phyloP scores from a whole-genome alignment of 2,888 invertebrate species.

The Portevinia maculata region DNA sequence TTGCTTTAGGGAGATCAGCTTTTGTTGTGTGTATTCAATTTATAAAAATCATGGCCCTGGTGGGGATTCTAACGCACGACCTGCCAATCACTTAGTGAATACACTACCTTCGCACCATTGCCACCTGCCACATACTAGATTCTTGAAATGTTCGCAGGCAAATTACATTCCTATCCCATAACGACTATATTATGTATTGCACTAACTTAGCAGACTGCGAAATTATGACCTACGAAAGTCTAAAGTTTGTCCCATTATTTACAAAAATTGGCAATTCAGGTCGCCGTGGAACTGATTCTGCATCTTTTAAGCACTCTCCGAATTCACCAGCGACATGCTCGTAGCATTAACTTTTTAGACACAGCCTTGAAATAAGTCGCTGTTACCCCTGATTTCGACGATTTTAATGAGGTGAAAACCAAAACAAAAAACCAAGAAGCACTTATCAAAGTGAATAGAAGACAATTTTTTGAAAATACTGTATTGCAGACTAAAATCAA shows the following conservation, averaged over 20 bases:
- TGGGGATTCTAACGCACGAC: no score
- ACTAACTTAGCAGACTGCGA: neutral
- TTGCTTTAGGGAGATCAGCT: no score
- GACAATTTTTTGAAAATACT: neutral
- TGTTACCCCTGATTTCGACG: neutral
- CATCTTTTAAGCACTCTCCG: constrained; percentile 2
- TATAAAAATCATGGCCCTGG: no score
- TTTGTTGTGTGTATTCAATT: no score
- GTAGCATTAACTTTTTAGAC: neutral
- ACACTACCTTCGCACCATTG: no score
- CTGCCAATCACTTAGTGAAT: no score
- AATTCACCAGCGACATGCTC: neutral
- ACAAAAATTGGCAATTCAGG: no score
- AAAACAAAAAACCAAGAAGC: no score
- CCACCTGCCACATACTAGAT: no score
- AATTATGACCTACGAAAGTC: neutral
- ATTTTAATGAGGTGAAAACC: no score
- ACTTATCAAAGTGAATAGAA: neutral
- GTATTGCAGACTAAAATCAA: neutral
- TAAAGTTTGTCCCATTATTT: neutral
- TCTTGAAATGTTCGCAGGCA: neutral
- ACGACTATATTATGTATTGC: neutral
- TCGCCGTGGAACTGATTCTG: no score
- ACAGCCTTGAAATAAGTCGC: neutral
- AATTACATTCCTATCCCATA: neutral